Evolutionary conservation across 92 coral and sea anemone genomes (phyloP).

Genomic region (Zoanthus sociatus): DNA sequence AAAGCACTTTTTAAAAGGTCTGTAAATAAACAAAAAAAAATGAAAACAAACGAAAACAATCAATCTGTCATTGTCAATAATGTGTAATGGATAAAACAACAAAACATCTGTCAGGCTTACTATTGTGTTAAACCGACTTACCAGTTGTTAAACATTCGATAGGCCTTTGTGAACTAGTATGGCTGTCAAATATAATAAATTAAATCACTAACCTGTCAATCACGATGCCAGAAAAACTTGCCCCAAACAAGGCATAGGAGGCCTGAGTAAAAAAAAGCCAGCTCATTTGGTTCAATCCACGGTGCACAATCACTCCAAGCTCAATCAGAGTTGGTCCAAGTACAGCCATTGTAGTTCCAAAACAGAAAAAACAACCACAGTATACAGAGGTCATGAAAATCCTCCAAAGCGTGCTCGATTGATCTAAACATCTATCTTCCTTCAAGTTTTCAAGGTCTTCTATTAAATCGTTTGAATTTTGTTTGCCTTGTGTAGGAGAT

Average conservation of each 20-base stretch:
- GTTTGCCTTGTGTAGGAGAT: slow-evolving; percentile 25
- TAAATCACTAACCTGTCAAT: slow-evolving; percentile 82
- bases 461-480: background rate
- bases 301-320: slow-evolving; percentile 74
- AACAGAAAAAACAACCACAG: slow-evolving; percentile 90
- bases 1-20: too few species aligned
- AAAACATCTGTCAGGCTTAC: too few species aligned
- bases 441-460: slow-evolving; percentile 27
- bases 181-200: background rate
- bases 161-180: background rate
- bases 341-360: slow-evolving; percentile 94
- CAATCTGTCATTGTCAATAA: too few species aligned
- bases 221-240: slow-evolving; percentile 86
- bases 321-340: slow-evolving; percentile 92
- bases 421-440: slow-evolving; percentile 31
- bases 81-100: too few species aligned
- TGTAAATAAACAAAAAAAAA: too few species aligned
- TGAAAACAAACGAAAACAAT: too few species aligned
- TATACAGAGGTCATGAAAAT: slow-evolving; percentile 73
- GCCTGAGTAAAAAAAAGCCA: slow-evolving; percentile 96
- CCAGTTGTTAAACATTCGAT: background rate
- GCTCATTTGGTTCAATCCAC: slow-evolving; percentile 86
- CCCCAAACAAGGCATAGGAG: slow-evolving; percentile 85
- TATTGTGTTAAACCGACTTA: too few species aligned
- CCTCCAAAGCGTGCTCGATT: slow-evolving; percentile 47